Conservation (phyloP, 2,797 vertebrate genomes). For the Spatula clypeata region DNA sequence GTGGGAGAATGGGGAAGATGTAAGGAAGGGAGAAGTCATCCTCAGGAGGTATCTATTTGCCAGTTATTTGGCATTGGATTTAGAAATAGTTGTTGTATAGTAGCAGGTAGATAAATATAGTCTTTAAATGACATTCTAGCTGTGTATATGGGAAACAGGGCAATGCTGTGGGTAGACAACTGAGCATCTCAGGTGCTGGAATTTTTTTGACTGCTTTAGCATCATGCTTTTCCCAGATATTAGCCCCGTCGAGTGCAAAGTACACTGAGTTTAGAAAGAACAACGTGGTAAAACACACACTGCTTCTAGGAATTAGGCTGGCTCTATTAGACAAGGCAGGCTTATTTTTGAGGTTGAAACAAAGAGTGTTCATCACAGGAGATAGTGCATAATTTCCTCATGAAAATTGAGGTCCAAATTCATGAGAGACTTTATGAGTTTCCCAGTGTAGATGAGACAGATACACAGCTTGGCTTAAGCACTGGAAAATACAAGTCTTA, state of each 20-base stretch:
- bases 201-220: background rate
- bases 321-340: background rate
- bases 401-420: background rate
- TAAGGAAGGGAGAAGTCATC: background rate
- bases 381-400: background rate
- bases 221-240: background rate
- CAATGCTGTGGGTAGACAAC: background rate
- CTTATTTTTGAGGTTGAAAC: background rate
- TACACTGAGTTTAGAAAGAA: background rate
- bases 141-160: background rate
- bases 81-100: background rate
- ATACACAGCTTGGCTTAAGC: background rate
- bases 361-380: background rate
- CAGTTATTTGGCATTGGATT: background rate
- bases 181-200: background rate
- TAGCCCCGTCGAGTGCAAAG: background rate
- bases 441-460: background rate
- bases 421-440: background rate
- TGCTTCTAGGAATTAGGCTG: background rate
- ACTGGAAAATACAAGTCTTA: background rate
- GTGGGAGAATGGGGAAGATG: background rate
- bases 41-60: background rate
- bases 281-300: background rate
- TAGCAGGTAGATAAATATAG: accelerated
- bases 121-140: background rate